Evolutionary conservation across 1,140 invertebrate genomes (phyloP).

Genomic region (Drosophila mayri): DNA sequence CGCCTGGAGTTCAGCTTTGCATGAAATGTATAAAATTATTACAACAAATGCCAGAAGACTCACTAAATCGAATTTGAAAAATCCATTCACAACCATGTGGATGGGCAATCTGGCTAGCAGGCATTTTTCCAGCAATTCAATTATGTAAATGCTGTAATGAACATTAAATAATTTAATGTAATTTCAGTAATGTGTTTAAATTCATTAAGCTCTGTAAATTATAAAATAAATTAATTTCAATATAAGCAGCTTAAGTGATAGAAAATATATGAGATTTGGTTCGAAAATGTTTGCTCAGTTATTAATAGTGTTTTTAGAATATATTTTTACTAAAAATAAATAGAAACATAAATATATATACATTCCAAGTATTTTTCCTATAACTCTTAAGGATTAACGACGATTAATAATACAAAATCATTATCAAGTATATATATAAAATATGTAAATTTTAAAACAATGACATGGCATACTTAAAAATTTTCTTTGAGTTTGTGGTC

Average conservation of each 20-base stretch:
- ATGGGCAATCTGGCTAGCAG: slow-evolving; percentile 13
- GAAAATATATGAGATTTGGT: not conserved
- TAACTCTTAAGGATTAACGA: too few species aligned
- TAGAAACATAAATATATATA: not conserved
- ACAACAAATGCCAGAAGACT: slow-evolving; percentile 31
- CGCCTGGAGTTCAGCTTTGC: slow-evolving; percentile 18
- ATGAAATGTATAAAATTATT: slow-evolving; percentile 45
- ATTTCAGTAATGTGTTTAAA: slow-evolving; percentile 27
- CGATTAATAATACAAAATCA: too few species aligned
- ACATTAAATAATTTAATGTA: slow-evolving; percentile 29
- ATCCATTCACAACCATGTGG: slow-evolving; percentile 36
- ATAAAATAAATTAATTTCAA: not conserved
- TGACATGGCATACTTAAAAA: not conserved
- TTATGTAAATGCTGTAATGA: slow-evolving; percentile 27
- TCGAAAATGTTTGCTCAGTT: not conserved
- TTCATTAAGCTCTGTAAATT: slow-evolving; percentile 9
- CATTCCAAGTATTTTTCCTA: not conserved
- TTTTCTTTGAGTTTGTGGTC: not conserved
- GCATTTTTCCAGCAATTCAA: slow-evolving; percentile 29
- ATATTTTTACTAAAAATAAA: not conserved
- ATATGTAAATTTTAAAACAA: too few species aligned
- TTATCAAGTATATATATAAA: too few species aligned
- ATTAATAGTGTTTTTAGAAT: not conserved
- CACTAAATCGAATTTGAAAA: slow-evolving; percentile 38
- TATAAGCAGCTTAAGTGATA: not conserved